Percentiles rank a stretch among this genome's conserved stretches.
Evolutionary conservation across 2,113 vertebrate species (phyloP).

Genomic region (Sciurus niger): DNA sequence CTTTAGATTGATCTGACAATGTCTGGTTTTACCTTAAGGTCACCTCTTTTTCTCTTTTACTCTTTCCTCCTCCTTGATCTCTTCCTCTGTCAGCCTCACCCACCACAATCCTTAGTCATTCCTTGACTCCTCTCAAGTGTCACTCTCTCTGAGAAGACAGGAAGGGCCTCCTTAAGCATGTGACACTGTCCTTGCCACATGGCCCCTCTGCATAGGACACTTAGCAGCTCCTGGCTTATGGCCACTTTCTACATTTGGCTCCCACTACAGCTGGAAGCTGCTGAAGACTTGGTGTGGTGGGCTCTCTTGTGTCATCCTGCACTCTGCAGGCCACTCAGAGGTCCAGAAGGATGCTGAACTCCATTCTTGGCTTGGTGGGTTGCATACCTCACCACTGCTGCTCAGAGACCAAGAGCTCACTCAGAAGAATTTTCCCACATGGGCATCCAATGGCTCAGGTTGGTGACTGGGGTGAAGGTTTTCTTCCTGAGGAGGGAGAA

Average conservation of each 20-base stretch:
- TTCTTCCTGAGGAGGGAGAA: not conserved
- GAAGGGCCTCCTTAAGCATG: not conserved
- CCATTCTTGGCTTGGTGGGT: not conserved
- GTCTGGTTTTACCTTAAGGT: not conserved
- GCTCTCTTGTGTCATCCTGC: too few species aligned
- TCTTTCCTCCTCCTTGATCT: not conserved
- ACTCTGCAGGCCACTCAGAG: too few species aligned
- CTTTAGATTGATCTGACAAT: not conserved
- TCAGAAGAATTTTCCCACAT: not conserved
- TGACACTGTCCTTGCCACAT: accelerated
- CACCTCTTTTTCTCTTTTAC: not conserved
- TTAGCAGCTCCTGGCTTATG: not conserved
- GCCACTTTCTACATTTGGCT: not conserved
- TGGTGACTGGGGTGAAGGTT: not conserved
- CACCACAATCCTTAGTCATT: not conserved
- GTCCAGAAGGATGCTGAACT: not conserved
- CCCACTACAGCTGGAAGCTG: not conserved
- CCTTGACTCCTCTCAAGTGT: not conserved
- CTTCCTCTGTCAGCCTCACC: not conserved
- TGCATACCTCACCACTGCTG: not conserved
- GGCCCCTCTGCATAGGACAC: not conserved
- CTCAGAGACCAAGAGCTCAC: not conserved
- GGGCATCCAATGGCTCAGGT: not conserved
- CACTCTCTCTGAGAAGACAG: not conserved
- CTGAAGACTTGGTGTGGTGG: too few species aligned